Conservation (phyloP, 1,140 invertebrate genomes). For the Neodiprion virginianus region DNA sequence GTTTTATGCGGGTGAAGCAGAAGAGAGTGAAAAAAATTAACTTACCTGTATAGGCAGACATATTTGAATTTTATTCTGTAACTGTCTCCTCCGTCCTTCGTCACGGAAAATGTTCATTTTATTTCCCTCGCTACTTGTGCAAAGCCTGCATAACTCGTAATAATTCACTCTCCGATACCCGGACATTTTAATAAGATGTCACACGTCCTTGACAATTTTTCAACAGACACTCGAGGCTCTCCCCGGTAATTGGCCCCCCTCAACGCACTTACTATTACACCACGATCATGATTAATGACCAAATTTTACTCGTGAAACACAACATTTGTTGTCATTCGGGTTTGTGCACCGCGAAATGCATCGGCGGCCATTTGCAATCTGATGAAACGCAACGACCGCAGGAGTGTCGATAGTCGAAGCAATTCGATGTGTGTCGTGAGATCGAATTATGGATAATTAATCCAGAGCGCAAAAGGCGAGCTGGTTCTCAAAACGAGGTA, state of each 20-base stretch:
- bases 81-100: conserved; percentile 68
- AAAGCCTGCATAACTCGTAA: conserved; percentile 74
- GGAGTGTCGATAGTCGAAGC: background rate
- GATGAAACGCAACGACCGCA: background rate
- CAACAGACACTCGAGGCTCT: background rate
- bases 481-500: too few species aligned
- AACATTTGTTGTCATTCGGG: conserved; percentile 40
- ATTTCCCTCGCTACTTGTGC: conserved; percentile 69
- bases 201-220: conserved; percentile 15
- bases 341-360: conserved; percentile 24
- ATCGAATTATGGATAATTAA: too few species aligned
- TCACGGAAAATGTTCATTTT: conserved; percentile 73
- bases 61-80: conserved; percentile 70
- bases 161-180: conserved; percentile 73
- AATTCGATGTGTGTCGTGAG: too few species aligned
- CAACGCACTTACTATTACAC: background rate
- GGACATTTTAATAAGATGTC: conserved; percentile 60
- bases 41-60: conserved; percentile 70
- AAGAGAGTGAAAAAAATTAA: conserved; percentile 14
- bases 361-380: conserved; percentile 38
- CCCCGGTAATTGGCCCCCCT: conserved; percentile 15
- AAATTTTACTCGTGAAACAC: conserved; percentile 25
- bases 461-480: too few species aligned
- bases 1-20: background rate
- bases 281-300: conserved; percentile 20